A percentile compares a stretch with the other conserved stretches of the same genome.
Evolutionary conservation across 2,797 vertebrate species (phyloP).

Genomic region (Phataginus tricuspis): DNA sequence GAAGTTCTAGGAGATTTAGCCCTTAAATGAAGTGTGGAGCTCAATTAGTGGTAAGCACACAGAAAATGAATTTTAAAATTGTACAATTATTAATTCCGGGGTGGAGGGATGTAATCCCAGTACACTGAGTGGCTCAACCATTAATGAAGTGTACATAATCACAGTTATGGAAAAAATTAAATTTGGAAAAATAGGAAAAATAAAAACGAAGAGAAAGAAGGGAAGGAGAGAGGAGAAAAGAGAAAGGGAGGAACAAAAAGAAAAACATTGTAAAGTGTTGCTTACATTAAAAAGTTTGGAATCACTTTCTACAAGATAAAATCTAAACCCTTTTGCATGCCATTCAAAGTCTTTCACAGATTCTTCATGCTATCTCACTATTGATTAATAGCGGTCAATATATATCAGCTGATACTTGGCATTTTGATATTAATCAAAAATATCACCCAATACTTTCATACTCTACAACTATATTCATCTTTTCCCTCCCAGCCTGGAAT

Average conservation of each 20-base stretch:
- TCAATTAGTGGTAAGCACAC: not conserved
- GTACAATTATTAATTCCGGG: not conserved
- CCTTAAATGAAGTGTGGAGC: not conserved
- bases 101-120: not conserved
- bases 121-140: not conserved
- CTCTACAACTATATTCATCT: not conserved
- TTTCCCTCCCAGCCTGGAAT: not conserved
- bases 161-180: not conserved
- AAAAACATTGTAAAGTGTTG: not conserved
- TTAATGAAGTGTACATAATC: not conserved
- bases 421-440: too few relatives aligned
- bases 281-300: not conserved
- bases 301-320: not conserved
- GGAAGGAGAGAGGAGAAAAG: not conserved
- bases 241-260: not conserved
- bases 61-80: not conserved
- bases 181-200: not conserved
- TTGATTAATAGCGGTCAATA: not conserved
- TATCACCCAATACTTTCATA: not conserved
- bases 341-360: not conserved
- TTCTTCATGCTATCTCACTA: not conserved
- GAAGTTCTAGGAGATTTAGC: not conserved
- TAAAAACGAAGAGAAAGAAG: not conserved
- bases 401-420: too few relatives aligned
- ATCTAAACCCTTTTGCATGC: not conserved